Percentiles rank a stretch among this genome's conserved stretches.
These are phyloP conservation scores for Byasa hedistus DNA, from an alignment of 2,888 invertebrate genomes.

Conservation along the genomic window DNA sequence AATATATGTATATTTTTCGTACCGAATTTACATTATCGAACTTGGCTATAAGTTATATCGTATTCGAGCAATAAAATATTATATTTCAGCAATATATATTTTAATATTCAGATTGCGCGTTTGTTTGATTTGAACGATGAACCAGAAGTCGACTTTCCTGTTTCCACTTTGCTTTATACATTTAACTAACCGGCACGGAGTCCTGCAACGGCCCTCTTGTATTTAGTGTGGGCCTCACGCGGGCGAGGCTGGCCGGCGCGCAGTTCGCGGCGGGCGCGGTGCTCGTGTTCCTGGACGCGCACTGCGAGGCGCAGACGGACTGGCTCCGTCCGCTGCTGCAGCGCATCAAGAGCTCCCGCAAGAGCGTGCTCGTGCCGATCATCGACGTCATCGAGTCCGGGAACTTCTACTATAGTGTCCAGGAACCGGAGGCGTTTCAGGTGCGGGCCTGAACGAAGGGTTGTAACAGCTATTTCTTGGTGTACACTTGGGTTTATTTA, in stretches of 20 bases:
- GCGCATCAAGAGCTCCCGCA: conserved; percentile 89
- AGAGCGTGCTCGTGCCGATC: conserved; percentile 93
- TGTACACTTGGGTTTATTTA: background rate
- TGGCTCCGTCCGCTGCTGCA: conserved; percentile 95
- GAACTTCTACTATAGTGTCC: conserved; percentile 86
- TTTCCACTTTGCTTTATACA: too few species aligned
- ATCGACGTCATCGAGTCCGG: conserved; percentile 95
- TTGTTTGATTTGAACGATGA: too few species aligned
- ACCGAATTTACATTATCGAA: too few species aligned
- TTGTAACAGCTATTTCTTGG: conserved; percentile 21
- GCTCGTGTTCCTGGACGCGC: conserved; percentile 93
- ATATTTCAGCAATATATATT: too few species aligned
- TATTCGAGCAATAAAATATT: background rate
- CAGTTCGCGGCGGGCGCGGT: conserved; percentile 88
- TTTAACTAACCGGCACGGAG: background rate
- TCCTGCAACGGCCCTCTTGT: conserved; percentile 49
- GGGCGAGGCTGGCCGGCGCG: conserved; percentile 94
- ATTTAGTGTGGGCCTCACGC: conserved; percentile 90
- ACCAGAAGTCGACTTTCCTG: too few species aligned
- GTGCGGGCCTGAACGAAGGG: conserved; percentile 42
- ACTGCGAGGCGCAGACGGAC: conserved; percentile 89
- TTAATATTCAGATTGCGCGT: too few species aligned
- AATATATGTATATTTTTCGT: too few species aligned
- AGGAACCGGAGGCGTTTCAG: conserved; percentile 73
- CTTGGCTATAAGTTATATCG: too few species aligned